Evolutionary conservation across 2,113 vertebrate species (phyloP).

Genomic region (Paracanthobrama guichenoti): DNA sequence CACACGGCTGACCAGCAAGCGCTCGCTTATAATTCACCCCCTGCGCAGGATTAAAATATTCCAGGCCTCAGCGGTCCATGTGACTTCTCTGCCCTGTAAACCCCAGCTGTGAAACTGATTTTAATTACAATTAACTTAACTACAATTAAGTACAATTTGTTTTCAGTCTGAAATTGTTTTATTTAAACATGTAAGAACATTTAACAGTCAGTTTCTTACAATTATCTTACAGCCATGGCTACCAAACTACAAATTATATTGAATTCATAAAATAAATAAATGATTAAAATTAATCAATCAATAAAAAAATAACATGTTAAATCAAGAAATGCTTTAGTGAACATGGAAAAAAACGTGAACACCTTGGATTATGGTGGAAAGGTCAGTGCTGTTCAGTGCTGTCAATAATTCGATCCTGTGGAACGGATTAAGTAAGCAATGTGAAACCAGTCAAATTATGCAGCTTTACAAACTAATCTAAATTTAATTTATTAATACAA

Average conservation of each 20-base stretch:
- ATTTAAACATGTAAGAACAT: background rate
- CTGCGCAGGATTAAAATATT: background rate
- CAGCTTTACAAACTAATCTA: background rate
- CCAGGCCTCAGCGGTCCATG: background rate
- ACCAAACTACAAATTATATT: background rate
- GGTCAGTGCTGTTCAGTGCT: background rate
- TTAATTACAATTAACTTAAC: too few species aligned
- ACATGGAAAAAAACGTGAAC: background rate
- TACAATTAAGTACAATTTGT: too few species aligned
- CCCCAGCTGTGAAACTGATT: background rate
- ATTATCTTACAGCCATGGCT: background rate
- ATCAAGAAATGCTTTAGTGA: too few species aligned
- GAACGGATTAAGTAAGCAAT: background rate
- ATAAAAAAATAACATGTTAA: too few species aligned
- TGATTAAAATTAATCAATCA: background rate
- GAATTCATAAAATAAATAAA: background rate
- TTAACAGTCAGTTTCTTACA: too few species aligned
- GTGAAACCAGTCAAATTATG: background rate
- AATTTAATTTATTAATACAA: background rate
- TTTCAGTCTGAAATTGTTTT: background rate
- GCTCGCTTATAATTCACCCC: background rate
- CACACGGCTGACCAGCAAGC: background rate
- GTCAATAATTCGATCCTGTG: conserved; percentile 3
- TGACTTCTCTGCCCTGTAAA: background rate
- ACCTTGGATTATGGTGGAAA: background rate